Conservation (phyloP, 2,888 invertebrate species). For the Acrocyrtus sp. region DNA sequence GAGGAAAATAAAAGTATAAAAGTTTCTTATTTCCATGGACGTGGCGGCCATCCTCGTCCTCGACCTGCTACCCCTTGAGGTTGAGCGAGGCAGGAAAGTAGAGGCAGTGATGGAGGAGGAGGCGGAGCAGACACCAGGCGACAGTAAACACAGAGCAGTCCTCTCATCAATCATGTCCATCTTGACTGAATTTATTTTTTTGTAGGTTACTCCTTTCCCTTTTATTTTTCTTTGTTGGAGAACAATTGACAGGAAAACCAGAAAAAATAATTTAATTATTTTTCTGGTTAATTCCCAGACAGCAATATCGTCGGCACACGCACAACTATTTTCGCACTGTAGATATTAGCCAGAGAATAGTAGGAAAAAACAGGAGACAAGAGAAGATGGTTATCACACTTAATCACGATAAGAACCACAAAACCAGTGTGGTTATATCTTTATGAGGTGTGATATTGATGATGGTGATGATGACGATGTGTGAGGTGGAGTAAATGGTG, state of each 20-base stretch:
- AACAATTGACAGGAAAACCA: neutral
- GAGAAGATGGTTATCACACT: no score
- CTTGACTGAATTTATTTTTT: slow-evolving; percentile 17
- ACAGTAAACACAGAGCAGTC: slow-evolving; percentile 55
- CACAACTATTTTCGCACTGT: no score
- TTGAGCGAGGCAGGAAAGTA: slow-evolving; percentile 55
- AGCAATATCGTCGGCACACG: no score
- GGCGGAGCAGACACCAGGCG: slow-evolving; percentile 25
- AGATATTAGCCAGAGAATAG: no score
- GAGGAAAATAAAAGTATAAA: slow-evolving; percentile 57
- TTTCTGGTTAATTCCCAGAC: no score
- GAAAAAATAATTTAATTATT: no score
- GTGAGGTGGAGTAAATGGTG: neutral
- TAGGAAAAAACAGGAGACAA: no score
- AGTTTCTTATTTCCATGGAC: slow-evolving; percentile 54
- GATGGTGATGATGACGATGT: no score
- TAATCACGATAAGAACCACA: no score
- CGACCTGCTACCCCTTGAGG: slow-evolving; percentile 56
- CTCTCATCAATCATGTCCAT: slow-evolving; percentile 51
- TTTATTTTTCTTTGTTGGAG: neutral
- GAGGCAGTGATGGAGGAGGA: slow-evolving; percentile 55
- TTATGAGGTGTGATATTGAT: no score
- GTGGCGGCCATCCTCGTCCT: slow-evolving; percentile 53
- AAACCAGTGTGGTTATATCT: no score
- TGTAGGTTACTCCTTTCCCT: neutral